Evolutionary conservation across 1,140 invertebrate species (phyloP).

Genomic region (Drosophila busckii): DNA sequence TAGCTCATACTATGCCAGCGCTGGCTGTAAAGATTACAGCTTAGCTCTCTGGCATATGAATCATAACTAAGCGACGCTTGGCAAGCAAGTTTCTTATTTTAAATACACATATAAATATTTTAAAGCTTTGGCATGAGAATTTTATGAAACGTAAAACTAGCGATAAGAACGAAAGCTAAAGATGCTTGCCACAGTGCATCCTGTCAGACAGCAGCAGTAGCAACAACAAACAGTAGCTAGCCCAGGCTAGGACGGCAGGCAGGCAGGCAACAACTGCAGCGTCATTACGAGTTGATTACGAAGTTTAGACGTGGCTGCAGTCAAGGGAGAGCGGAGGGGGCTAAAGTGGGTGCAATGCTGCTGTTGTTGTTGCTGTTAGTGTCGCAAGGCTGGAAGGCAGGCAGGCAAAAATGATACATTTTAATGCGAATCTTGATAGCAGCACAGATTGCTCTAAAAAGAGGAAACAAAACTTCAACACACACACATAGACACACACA

Average conservation of each 20-base stretch:
- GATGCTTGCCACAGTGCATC: conserved; percentile 15
- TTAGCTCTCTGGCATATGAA: too few relatives aligned
- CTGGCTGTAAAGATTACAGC: too few relatives aligned
- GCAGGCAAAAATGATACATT: conserved; percentile 78
- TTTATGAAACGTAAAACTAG: conserved; percentile 78
- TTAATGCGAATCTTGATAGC: conserved; percentile 79
- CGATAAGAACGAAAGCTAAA: conserved; percentile 51
- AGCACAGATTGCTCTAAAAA: conserved; percentile 68
- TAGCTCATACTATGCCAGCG: too few relatives aligned
- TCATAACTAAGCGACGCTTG: too few relatives aligned
- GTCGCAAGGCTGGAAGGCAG: conserved; percentile 36
- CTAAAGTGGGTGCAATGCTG: conserved; percentile 20
- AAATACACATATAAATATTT: conserved; percentile 38
- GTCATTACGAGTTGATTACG: conserved; percentile 76
- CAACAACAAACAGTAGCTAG: too few relatives aligned
- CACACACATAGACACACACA: conserved; percentile 10
- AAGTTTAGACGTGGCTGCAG: conserved; percentile 59
- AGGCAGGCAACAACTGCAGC: conserved; percentile 59
- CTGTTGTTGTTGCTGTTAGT: conserved; percentile 28
- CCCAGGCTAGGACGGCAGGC: too few relatives aligned
- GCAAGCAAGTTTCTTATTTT: too few relatives aligned
- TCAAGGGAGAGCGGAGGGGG: conserved; percentile 7
- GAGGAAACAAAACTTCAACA: conserved; percentile 62
- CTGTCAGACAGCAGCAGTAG: conserved; percentile 23
- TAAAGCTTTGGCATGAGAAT: conserved; percentile 59